These are phyloP conservation scores for Scaptomyza flava DNA, from an alignment of 2,888 invertebrate genomes.

Conservation along the genomic window DNA sequence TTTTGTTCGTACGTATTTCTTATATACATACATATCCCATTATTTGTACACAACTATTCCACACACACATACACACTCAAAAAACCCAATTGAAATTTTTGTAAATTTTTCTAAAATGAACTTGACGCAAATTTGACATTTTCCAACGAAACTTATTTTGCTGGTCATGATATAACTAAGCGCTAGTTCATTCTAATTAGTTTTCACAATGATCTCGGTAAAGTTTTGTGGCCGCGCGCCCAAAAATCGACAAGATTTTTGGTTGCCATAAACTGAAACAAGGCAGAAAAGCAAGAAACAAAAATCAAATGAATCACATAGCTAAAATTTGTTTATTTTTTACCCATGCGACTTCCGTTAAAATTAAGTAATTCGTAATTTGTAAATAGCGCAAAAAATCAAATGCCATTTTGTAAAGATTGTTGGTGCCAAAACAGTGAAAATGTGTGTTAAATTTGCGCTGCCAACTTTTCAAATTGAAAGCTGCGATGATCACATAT, in stretches of 20 bases:
- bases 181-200: constrained; percentile 78
- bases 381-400: constrained; percentile 63
- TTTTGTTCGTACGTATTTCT: constrained; percentile 36
- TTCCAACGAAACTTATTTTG: constrained; percentile 5
- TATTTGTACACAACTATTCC: constrained; percentile 43
- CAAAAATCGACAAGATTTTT: constrained; percentile 60
- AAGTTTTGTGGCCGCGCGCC: constrained; percentile 78
- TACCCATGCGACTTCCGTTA: constrained; percentile 55
- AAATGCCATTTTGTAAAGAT: constrained; percentile 71
- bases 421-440: constrained; percentile 71
- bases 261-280: constrained; percentile 72
- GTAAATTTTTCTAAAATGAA: constrained; percentile 77
- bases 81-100: constrained; percentile 68
- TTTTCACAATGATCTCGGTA: constrained; percentile 84
- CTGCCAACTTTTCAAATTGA: constrained; percentile 49
- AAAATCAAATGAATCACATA: constrained; percentile 53
- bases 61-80: constrained; percentile 27
- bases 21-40: constrained; percentile 22
- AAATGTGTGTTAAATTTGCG: constrained; percentile 48
- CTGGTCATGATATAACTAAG: constrained; percentile 6
- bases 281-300: constrained; percentile 60
- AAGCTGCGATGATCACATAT: constrained; percentile 45
- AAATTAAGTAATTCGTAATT: constrained; percentile 59
- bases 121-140: constrained; percentile 24
- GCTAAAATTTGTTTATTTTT: constrained; percentile 60